Conservation (phyloP, 2,113 vertebrate species). For the Rhizomys pruinosus region DNA sequence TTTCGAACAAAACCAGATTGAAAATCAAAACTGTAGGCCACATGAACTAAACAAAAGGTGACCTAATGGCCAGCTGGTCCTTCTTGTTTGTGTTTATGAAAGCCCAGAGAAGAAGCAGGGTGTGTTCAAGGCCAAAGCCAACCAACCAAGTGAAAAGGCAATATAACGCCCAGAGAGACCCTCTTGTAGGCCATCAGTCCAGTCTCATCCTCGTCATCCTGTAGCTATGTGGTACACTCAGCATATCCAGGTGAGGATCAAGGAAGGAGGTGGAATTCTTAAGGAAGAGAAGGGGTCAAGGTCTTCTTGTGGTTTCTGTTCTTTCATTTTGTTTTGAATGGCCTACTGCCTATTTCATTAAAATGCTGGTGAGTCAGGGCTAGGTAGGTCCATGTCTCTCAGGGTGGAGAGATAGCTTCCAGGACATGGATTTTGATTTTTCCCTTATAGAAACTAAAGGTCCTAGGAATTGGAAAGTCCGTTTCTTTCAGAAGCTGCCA, state of each 20-base stretch:
- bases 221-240: background rate
- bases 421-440: background rate
- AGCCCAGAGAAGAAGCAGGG: background rate
- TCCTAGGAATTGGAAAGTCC: constrained; percentile 12
- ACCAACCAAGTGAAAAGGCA: background rate
- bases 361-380: background rate
- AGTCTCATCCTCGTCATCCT: background rate
- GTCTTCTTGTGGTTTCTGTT: background rate
- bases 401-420: background rate
- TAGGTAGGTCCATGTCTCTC: background rate
- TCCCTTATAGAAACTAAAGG: background rate
- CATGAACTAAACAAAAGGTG: background rate
- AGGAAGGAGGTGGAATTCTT: constrained; percentile 26
- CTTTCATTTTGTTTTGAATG: background rate
- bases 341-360: background rate
- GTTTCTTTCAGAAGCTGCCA: constrained; percentile 14
- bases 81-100: background rate
- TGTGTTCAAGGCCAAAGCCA: background rate
- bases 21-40: constrained; percentile 12
- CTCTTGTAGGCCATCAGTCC: background rate
- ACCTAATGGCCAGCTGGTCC: background rate
- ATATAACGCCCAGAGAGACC: background rate
- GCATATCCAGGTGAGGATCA: background rate
- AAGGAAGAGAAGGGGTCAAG: background rate
- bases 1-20: constrained; percentile 43